Evolutionary conservation across 92 coral and sea anemone genomes (phyloP), one percentile per base, ranked within the genome.

Genomic region (Palythoa grandis): DNA sequence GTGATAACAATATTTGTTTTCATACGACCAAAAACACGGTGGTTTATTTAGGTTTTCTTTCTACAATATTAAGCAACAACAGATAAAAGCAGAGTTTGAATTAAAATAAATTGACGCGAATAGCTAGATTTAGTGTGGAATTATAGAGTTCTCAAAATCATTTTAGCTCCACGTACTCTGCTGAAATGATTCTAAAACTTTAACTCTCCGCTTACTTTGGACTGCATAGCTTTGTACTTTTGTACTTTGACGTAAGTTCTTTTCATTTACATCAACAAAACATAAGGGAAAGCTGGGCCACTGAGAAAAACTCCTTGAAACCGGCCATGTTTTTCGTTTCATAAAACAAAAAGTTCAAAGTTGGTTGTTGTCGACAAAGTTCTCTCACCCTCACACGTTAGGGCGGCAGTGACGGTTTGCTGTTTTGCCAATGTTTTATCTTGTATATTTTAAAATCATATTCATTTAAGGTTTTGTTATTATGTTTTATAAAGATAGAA

Each of bases 1-100:
- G 10, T n/a, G 67, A 76, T 76, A 76, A 76, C 61, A 54, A 54
- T 23, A 54, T 74, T 54, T 52, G 63, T 52, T 52, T 54, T 52
- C 25, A 2, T 54, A 16, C 58, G n/a, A 76, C 82, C 24, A 4
- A 76, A 76, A 76, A 13, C 67, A 54, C 3, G 48, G 67, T 16
- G 17, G 38, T 75, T 75, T 52, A 20, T 10, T 19, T 20, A 4
- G 20, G 35, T 22, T 63, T 63, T 63, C 25, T n/a, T 8, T n/a
- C 19, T 63, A n/a, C 5, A 63, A 63, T 63, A 63, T 19, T 19
- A 63, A 63, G 22, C 20, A 63, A 19, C 24, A 19, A 63, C 17
- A 19, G 69, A 63, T 24, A 63, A 63, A 63, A 1, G 69, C 25
- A 10, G 8, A 7, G 69, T 58, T n/a, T 63, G 24, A 63, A 63